These are phyloP conservation scores for Vollenhovia emeryi DNA, from an alignment of 1,140 invertebrate species.

Conservation along the genomic window DNA sequence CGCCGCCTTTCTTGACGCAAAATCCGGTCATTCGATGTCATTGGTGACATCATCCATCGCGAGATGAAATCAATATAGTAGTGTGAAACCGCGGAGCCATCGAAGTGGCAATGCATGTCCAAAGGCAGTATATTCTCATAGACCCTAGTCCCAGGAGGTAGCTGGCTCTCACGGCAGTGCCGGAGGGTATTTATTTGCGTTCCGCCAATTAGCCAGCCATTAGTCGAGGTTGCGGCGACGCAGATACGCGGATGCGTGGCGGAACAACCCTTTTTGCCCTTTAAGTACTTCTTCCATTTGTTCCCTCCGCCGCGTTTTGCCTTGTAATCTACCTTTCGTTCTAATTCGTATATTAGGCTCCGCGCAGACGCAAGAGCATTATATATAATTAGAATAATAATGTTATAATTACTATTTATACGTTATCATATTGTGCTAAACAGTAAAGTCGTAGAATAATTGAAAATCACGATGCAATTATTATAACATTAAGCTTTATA, in stretches of 20 bases:
- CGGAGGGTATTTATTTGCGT: conserved; percentile 85
- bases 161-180: conserved; percentile 72
- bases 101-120: conserved; percentile 83
- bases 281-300: conserved; percentile 20
- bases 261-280: conserved; percentile 17
- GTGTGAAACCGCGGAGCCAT: conserved; percentile 60
- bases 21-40: conserved; percentile 6
- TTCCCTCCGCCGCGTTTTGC: not conserved
- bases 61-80: not conserved
- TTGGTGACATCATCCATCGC: not conserved
- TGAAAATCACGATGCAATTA: not conserved
- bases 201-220: conserved; percentile 83
- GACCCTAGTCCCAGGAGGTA: conserved; percentile 74
- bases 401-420: not conserved
- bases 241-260: conserved; percentile 18
- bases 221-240: conserved; percentile 78
- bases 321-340: conserved; percentile 37
- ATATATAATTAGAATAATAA: not conserved
- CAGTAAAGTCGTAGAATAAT: not conserved
- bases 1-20: not conserved
- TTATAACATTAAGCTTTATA: not conserved
- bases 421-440: not conserved
- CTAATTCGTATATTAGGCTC: not conserved
- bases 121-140: conserved; percentile 84
- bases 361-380: not conserved